These are phyloP conservation scores for Origma solitaria DNA, from an alignment of 2,113 vertebrate species.

Conservation along the genomic window DNA sequence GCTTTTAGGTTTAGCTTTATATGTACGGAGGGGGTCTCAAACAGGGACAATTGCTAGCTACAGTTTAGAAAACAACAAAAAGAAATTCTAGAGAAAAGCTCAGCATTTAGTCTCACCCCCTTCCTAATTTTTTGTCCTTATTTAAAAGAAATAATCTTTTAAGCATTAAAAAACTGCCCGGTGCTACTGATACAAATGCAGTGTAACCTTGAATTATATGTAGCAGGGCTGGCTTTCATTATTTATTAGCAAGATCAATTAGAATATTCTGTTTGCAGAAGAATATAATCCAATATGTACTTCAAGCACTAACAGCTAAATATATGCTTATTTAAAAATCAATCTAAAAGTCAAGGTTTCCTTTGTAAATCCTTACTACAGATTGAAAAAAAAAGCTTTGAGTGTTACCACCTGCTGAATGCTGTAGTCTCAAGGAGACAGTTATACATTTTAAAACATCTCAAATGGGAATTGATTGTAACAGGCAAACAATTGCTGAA, in stretches of 20 bases:
- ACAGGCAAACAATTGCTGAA: not conserved
- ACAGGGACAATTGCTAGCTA: not conserved
- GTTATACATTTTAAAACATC: not conserved
- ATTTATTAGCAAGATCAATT: constrained; percentile 75
- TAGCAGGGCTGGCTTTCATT: constrained; percentile 44
- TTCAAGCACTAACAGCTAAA: constrained; percentile 72
- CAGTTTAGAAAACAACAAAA: not conserved
- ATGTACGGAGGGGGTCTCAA: not conserved
- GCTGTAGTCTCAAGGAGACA: not conserved
- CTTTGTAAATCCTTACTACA: constrained; percentile 55
- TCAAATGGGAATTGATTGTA: not conserved
- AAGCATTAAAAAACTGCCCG: not conserved
- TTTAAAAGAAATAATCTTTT: constrained; percentile 5
- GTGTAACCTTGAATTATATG: constrained; percentile 71
- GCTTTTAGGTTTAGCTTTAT: not conserved
- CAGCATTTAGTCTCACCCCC: not conserved
- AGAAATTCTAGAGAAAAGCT: not conserved
- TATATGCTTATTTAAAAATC: constrained; percentile 77
- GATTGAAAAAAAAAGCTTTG: constrained; percentile 2
- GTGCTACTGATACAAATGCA: not conserved
- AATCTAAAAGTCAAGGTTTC: constrained; percentile 67
- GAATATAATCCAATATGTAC: constrained; percentile 56
- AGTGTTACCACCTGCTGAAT: constrained; percentile 17
- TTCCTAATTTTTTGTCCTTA: not conserved
- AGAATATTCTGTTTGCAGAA: constrained; percentile 65